Evolutionary conservation across 53 echinoderm and acorn worm genomes (phyloP), one percentile per base, ranked within the genome.

Genomic region (Holothuria scabra): DNA sequence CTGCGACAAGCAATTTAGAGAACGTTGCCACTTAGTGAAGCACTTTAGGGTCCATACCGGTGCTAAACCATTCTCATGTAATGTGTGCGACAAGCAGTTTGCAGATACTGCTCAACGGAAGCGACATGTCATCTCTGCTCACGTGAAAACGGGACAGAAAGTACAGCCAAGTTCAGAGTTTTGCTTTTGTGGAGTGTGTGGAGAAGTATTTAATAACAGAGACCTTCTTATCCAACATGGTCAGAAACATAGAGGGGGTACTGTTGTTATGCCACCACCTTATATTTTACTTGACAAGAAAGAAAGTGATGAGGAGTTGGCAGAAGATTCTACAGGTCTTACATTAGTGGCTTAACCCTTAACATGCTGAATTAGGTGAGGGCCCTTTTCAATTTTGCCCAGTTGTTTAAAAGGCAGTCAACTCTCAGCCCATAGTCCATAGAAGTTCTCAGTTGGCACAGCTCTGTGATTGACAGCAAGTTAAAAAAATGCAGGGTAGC

Each of bases 1-100:
- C 21, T 81, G 82, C 34, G 28, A 37, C 14, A 81, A 81, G 25
- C 21, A 22, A 19, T 81, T 81, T 37, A 64, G 46, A 12, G 82
- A 62, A 16, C 35, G 65, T 13, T 62, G 62, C 35, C 82, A 61
- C 23, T 38, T 81, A 12, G 64, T 81, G 38, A 81, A 81, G 31
- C 82, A 81, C 20, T 81, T 81, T 63, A 35, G 82, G 34, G 59
- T 81, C 38, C 82, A 81, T 23, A 81, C 82, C 9, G 82, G 82
- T 23, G 82, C 60, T 16, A 61, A 64, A 49, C 82, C 82, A 18
- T 81, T 24, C 46, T 30, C 82, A 21, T 81, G 82, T 60, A 63
- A 41, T 13, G 44, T 81, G 10, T 81, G 82, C 31, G 33, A 64
- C 62, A 81, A 81, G 64, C 29, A 49, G 10, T 81, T 81, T 38